Evolutionary conservation across 2,797 vertebrate species (phyloP).

Genomic region (Hozukius guyotensis): DNA sequence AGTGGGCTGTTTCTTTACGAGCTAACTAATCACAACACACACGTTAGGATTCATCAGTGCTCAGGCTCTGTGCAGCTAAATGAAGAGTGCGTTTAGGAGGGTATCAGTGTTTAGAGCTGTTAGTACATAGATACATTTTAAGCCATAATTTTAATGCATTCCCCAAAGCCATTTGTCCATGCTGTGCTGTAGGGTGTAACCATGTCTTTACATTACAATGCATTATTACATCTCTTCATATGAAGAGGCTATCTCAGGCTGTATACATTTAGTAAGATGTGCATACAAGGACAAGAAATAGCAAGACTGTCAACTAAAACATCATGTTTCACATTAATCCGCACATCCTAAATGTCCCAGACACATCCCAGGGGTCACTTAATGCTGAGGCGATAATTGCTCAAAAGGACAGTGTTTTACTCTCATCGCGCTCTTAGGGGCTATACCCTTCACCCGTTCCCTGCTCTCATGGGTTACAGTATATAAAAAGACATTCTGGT

Average conservation of each 20-base stretch:
- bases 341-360: neutral
- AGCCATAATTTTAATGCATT: conserved; percentile 22
- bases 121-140: neutral
- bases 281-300: neutral
- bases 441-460: neutral
- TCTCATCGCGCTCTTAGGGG: neutral
- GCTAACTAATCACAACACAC: neutral
- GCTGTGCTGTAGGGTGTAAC: conserved; percentile 26
- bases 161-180: neutral
- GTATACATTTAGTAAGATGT: neutral
- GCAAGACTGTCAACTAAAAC: neutral
- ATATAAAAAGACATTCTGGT: neutral
- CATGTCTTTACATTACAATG: conserved; percentile 11
- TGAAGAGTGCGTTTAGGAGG: neutral
- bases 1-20: neutral
- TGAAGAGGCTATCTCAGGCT: neutral
- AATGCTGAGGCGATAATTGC: neutral
- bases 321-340: neutral
- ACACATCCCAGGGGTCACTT: neutral
- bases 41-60: neutral
- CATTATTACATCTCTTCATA: conserved; percentile 4
- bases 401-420: conserved; percentile 16
- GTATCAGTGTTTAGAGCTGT: neutral
- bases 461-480: neutral
- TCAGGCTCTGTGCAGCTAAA: neutral